Percentiles rank a stretch among this genome's conserved stretches.
These are phyloP conservation scores for Zoanthus gigantus DNA, from an alignment of 92 coral and sea anemone species.

Conservation along the genomic window DNA sequence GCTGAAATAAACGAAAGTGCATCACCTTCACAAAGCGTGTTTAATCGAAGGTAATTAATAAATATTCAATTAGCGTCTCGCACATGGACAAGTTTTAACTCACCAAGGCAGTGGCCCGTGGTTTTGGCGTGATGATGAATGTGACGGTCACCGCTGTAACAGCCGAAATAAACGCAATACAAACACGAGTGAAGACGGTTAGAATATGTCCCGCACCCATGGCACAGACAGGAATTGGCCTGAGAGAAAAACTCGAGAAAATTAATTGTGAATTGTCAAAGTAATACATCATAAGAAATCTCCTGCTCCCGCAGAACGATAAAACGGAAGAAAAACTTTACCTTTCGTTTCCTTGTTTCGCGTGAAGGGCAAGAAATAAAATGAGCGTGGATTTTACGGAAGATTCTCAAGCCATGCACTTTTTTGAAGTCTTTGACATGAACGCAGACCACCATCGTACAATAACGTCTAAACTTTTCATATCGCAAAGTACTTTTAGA, in stretches of 20 bases:
- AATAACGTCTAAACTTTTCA: conserved; percentile 32
- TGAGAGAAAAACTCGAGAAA: conserved; percentile 55
- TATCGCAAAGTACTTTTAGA: conserved; percentile 12
- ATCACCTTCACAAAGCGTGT: neutral
- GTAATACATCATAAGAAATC: conserved; percentile 17
- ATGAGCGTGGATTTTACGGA: conserved; percentile 91
- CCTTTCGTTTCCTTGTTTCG: conserved; percentile 98
- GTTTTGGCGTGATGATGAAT: conserved; percentile 93
- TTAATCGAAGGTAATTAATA: conserved; percentile 13
- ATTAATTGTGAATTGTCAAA: neutral
- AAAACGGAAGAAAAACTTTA: conserved; percentile 57
- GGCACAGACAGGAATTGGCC: conserved; percentile 87
- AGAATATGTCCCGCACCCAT: conserved; percentile 95
- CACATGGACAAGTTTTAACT: conserved; percentile 49
- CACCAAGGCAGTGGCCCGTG: conserved; percentile 93
- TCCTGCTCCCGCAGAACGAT: neutral
- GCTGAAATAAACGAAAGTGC: conserved; percentile 63
- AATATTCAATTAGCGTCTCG: neutral
- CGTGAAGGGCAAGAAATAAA: conserved; percentile 89
- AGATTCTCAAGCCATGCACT: conserved; percentile 83
- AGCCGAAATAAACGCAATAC: conserved; percentile 96
- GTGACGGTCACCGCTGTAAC: conserved; percentile 96
- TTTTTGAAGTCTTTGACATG: conserved; percentile 89
- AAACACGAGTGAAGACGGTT: conserved; percentile 96
- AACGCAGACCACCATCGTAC: conserved; percentile 86